Percentiles rank a stretch among this genome's conserved stretches.
phyloP scores from a whole-genome alignment of 2,797 vertebrate species.

The Ceyx erithaca region DNA sequence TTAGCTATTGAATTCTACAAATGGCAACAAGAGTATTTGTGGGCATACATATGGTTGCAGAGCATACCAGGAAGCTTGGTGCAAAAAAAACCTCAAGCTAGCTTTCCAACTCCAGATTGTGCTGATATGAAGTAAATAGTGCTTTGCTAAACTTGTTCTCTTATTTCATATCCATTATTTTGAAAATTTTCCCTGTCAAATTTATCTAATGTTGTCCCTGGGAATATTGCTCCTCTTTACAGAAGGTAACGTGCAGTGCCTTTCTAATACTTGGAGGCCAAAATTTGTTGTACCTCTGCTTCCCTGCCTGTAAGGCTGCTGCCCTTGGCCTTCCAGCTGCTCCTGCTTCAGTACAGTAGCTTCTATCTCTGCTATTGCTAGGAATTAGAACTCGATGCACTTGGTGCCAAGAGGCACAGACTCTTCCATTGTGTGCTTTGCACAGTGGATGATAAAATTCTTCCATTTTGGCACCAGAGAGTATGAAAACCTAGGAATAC shows the following conservation, averaged over 20 bases:
- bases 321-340: not conserved
- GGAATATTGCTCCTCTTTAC: not conserved
- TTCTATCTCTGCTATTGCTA: not conserved
- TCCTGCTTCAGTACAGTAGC: not conserved
- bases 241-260: not conserved
- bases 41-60: not conserved
- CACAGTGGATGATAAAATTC: slow-evolving; percentile 14
- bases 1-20: not conserved
- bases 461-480: not conserved
- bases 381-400: not conserved
- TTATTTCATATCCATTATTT: not conserved
- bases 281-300: not conserved
- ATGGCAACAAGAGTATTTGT: not conserved
- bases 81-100: not conserved
- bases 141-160: not conserved
- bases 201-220: not conserved
- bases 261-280: not conserved
- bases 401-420: not conserved
- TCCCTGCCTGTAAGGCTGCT: not conserved
- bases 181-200: not conserved
- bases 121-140: not conserved
- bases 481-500: slow-evolving; percentile 17
- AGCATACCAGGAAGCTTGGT: not conserved
- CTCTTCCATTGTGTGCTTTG: not conserved
- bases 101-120: not conserved